These are phyloP conservation scores for Sternotherus odoratus DNA, from an alignment of 2,797 vertebrate species.

Conservation along the genomic window DNA sequence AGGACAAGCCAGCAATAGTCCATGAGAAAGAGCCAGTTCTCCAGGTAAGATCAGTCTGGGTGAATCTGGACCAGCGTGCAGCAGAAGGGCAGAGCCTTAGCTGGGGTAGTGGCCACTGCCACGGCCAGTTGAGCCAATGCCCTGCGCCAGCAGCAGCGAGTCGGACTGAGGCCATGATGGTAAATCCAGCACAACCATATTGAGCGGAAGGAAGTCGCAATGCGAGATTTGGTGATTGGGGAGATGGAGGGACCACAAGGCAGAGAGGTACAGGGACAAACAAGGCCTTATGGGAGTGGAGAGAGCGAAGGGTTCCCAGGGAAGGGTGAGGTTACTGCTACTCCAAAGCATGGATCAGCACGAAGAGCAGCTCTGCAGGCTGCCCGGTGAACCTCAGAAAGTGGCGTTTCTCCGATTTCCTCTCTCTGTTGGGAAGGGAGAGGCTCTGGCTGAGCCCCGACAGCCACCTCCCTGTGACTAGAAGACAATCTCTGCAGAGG, in stretches of 20 bases:
- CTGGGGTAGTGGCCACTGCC: neutral
- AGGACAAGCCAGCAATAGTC: neutral
- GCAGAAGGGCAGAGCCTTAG: accelerated
- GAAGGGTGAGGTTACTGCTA: too few relatives aligned
- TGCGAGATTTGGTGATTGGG: neutral
- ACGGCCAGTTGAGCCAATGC: neutral
- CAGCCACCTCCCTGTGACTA: neutral
- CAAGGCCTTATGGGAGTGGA: neutral
- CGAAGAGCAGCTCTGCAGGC: neutral
- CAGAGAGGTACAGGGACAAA: neutral
- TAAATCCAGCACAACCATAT: neutral
- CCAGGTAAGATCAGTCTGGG: neutral
- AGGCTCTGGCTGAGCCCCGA: neutral
- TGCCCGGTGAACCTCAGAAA: neutral
- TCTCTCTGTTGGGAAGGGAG: neutral
- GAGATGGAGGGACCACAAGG: neutral
- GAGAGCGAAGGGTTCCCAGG: neutral
- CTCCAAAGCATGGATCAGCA: neutral
- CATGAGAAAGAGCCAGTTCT: accelerated
- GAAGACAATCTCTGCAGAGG: neutral
- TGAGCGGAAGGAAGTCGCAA: neutral
- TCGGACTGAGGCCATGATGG: neutral
- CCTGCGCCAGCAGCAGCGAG: neutral
- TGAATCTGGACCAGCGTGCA: neutral
- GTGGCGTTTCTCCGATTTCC: neutral